Conservation (phyloP, 92 coral and sea anemone species). For the Palythoa grandis region DNA sequence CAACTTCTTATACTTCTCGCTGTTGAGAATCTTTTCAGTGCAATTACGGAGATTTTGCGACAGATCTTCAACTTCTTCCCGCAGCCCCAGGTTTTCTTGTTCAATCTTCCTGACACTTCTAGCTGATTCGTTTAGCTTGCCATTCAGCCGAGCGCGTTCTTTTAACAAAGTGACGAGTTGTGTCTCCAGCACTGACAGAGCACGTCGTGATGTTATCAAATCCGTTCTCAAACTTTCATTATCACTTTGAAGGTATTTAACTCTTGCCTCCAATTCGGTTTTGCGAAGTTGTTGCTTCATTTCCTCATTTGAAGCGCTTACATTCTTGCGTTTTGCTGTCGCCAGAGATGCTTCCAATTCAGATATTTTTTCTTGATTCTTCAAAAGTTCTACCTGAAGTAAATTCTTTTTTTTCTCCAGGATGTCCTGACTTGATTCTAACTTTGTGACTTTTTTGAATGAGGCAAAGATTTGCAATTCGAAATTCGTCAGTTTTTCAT, state of each 20-base stretch:
- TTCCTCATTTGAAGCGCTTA: conserved; percentile 35
- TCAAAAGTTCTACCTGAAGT: conserved; percentile 54
- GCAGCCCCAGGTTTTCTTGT: not conserved
- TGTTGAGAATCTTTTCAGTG: not conserved
- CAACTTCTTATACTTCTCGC: conserved; percentile 27
- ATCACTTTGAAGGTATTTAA: conserved; percentile 32
- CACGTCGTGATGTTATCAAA: conserved; percentile 29
- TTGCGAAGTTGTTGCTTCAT: conserved; percentile 2
- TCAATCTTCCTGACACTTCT: conserved; percentile 7
- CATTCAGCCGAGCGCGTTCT: conserved; percentile 38
- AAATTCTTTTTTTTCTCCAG: conserved; percentile 54
- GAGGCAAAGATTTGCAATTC: conserved; percentile 51
- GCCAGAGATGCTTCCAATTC: conserved; percentile 53
- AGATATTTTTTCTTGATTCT: conserved; percentile 50
- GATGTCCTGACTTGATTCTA: conserved; percentile 55
- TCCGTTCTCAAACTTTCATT: conserved; percentile 46
- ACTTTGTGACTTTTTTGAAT: conserved; percentile 49
- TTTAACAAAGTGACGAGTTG: conserved; percentile 42
- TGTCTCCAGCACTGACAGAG: conserved; percentile 9
- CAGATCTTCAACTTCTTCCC: conserved; percentile 22
- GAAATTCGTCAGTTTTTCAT: conserved; percentile 52
- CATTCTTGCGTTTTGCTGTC: conserved; percentile 43
- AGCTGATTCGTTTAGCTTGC: conserved; percentile 27
- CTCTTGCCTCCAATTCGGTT: conserved; percentile 45
- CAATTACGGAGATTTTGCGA: conserved; percentile 22